These are phyloP conservation scores for Cyprinodon brontotheroides DNA, from an alignment of 2,113 vertebrate species.

Conservation along the genomic window DNA sequence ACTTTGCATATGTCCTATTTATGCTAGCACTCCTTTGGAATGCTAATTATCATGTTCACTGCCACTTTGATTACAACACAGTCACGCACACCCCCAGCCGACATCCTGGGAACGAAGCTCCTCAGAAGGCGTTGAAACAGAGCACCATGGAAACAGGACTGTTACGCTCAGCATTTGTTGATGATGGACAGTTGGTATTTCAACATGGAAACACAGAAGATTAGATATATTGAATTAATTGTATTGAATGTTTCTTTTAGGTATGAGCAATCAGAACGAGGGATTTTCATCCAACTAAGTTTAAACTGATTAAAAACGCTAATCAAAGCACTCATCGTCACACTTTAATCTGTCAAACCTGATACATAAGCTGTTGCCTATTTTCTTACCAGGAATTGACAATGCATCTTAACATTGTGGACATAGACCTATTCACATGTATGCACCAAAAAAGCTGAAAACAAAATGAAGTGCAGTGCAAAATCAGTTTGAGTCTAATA, in stretches of 20 bases:
- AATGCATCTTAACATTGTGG: no score
- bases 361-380: no score
- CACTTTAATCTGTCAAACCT: no score
- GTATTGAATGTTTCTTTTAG: not conserved
- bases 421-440: no score
- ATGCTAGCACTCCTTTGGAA: constrained; percentile 45
- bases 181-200: constrained; percentile 60
- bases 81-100: constrained; percentile 45
- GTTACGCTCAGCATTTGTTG: constrained; percentile 21
- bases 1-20: constrained; percentile 6
- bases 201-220: not conserved
- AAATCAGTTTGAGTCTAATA: no score
- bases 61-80: constrained; percentile 75
- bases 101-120: constrained; percentile 65
- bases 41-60: constrained; percentile 74
- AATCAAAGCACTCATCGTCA: no score
- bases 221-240: not conserved
- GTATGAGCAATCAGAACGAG: not conserved
- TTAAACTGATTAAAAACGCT: no score
- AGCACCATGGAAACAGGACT: constrained; percentile 73
- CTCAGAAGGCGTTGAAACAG: constrained; percentile 60
- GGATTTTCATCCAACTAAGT: not conserved
- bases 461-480: no score
- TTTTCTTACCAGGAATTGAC: no score
- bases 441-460: no score